Base-by-base conservation (phyloP, 1,140 invertebrate genomes). In the Tetragonula clypearis region DNA sequence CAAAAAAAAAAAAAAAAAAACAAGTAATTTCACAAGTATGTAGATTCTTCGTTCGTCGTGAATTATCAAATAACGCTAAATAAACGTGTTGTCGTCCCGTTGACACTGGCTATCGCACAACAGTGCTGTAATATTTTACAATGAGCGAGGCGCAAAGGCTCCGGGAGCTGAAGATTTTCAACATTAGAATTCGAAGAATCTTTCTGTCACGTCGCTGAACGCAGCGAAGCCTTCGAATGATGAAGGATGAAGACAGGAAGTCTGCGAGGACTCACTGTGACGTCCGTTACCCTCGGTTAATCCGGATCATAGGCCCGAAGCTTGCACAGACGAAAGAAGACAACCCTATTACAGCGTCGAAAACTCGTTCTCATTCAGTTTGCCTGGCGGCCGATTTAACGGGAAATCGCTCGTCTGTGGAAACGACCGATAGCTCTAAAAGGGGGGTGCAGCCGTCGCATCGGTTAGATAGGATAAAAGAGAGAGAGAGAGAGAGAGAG, bases 301-400 rank as follows among this genome's bases (percentile, higher is more conserved):
- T 84, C 87, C 72, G 71, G 65, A 76, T 56, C 75, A 76, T 69
- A 79, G 53, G 53, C 60, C 53, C 41, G 35, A 8, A 55, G 65
- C 49, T 30, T 55, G 55, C 68, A 53, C 26, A 66, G 26, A 55
- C 71, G 58, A 65, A 53, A 55, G 81, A 76, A 26, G 72, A 8
- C 60, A 62, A 82, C 60, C 72, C 81, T 77, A 69, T 77, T 68
- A 68, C 53, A 69, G 6, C 62, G 19, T 76, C 78, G 60, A 85
- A 84, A 88, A 81, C 86, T 84, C 87, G 73, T 87, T 88, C 84
- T 78, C 87, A 88, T 88, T 88, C 84, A 85, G 73, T 71, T 75
- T 41, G 73, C 21, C 62, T 78, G 66, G 41, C 68, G 82, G 26
- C 62, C 68, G 82, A 88, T 88, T 85, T 87, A 87, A 87, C 87